These are phyloP conservation scores for Cyprinella venusta DNA, from an alignment of 2,797 vertebrate species.

Conservation along the genomic window DNA sequence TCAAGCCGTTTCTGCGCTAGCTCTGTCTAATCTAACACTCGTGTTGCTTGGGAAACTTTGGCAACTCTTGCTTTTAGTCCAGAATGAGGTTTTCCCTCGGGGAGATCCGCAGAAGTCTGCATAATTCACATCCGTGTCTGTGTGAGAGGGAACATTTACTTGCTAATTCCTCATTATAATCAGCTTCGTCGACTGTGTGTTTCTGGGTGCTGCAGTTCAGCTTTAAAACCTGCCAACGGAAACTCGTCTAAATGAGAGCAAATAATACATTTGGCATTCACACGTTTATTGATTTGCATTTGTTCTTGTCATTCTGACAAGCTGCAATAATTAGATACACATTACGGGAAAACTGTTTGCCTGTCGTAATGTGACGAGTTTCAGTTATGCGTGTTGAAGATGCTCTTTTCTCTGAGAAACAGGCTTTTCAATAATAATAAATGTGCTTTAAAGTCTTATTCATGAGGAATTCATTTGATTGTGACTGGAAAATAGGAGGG, in stretches of 20 bases:
- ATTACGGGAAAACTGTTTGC: not conserved
- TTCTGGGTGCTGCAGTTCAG: constrained; percentile 10
- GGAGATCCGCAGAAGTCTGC: constrained; percentile 15
- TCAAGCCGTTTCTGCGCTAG: constrained; percentile 41
- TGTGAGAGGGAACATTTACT: constrained; percentile 44
- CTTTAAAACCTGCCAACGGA: constrained; percentile 39
- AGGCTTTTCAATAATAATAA: not conserved
- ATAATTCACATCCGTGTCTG: constrained; percentile 40
- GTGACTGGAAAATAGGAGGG: not conserved
- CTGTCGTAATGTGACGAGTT: not conserved
- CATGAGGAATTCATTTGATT: not conserved
- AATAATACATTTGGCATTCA: constrained; percentile 51
- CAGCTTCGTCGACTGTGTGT: constrained; percentile 31
- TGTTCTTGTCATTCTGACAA: not conserved
- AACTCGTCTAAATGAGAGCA: not conserved
- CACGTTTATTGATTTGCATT: constrained; percentile 17
- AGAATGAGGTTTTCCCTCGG: constrained; percentile 19
- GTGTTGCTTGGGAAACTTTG: constrained; percentile 53
- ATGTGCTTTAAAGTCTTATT: not conserved
- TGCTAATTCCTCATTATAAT: constrained; percentile 49
- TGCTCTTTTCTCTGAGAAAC: not conserved
- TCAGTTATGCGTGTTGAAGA: not conserved
- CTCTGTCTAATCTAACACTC: constrained; percentile 42
- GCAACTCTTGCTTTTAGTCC: constrained; percentile 52
- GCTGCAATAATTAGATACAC: constrained; percentile 14